A percentile compares a stretch with the other conserved stretches of the same genome.
Evolutionary conservation across 2,888 invertebrate species (phyloP).

Genomic region (Arctia plantaginis): DNA sequence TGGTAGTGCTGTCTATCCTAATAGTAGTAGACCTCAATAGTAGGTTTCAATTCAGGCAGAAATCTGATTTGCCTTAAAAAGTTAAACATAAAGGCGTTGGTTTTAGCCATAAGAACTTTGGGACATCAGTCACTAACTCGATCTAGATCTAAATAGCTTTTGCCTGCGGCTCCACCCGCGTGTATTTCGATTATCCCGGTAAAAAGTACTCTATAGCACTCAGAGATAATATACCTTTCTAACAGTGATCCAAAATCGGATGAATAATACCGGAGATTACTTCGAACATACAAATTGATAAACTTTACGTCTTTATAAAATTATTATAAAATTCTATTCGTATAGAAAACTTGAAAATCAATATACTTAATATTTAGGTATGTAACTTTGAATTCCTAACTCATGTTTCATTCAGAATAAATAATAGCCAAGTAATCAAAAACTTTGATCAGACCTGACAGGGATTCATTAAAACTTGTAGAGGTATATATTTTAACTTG

Average conservation of each 20-base stretch:
- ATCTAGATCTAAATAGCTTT: background rate
- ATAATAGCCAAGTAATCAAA: constrained; percentile 26
- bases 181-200: no score
- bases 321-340: no score
- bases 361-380: background rate
- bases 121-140: background rate
- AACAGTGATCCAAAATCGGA: no score
- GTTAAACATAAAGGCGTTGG: no score
- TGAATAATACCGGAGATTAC: no score
- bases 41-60: background rate
- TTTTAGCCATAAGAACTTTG: background rate
- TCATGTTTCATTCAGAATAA: constrained; percentile 7
- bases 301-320: no score
- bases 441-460: constrained; percentile 20
- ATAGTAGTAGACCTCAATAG: background rate
- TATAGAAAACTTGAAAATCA: background rate
- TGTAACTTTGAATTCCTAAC: background rate
- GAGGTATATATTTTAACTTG: constrained; percentile 31
- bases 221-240: no score
- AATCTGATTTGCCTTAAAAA: background rate
- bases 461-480: constrained; percentile 39
- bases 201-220: no score
- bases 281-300: no score
- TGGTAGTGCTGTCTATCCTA: background rate
- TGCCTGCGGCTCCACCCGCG: no score